Evolutionary conservation across 1,140 invertebrate genomes (phyloP).

Genomic region (Dolichoris vasculosae): DNA sequence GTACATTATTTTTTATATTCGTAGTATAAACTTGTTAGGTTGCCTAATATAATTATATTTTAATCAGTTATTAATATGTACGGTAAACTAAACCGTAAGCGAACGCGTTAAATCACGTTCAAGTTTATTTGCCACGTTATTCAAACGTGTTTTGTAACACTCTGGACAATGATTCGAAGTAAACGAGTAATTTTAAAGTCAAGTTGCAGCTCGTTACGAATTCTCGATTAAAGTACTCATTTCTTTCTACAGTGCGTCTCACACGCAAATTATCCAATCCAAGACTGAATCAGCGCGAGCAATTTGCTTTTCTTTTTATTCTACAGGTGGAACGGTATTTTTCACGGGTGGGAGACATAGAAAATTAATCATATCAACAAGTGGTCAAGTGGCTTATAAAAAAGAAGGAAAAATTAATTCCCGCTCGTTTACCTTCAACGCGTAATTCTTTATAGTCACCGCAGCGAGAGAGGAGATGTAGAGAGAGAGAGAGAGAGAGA

Average conservation of each 20-base stretch:
- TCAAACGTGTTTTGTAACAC: not conserved
- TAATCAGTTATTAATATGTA: not conserved
- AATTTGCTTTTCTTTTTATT: not conserved
- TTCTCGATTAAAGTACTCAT: not conserved
- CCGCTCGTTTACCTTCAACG: not conserved
- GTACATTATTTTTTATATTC: not conserved
- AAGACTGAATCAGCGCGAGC: not conserved
- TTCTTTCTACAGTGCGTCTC: not conserved
- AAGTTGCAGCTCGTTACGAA: not conserved
- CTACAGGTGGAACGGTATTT: not conserved
- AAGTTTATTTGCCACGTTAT: not conserved
- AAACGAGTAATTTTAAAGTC: not conserved
- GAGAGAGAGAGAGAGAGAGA: not conserved
- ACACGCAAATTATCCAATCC: slow-evolving; percentile 12
- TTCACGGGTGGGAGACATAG: not conserved
- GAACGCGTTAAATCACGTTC: not conserved
- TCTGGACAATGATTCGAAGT: not conserved
- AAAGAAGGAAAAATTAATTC: slow-evolving; percentile 2
- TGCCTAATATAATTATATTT: not conserved
- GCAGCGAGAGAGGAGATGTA: too few species aligned
- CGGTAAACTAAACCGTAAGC: not conserved
- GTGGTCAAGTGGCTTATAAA: not conserved
- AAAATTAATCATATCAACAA: slow-evolving; percentile 27
- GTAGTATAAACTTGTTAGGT: too few species aligned
- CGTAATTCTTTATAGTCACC: not conserved